Evolutionary conservation across 2,113 vertebrate species (phyloP), one percentile per base, ranked within the genome.

Genomic region (Lepus europaeus): DNA sequence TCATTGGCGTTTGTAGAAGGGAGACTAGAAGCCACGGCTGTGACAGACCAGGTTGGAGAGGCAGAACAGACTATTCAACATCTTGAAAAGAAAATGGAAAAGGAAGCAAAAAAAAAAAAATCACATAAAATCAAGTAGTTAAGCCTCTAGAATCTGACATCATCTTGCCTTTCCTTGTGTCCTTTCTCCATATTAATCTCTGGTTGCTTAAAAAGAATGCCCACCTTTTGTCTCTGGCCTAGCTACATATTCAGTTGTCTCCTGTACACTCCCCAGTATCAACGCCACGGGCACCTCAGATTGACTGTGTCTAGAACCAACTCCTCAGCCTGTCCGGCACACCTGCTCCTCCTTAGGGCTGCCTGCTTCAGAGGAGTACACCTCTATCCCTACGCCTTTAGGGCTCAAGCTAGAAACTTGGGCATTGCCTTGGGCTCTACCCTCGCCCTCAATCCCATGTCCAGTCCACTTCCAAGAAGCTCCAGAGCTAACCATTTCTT

Each of bases 21-120:
- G 76, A 92, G 85, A 70, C 6, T 49, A 49, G 31, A 36, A 85
- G 93, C 20, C 80, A 93, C 36, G 74, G 81, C 56, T 45, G 17
- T 33, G 36, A 49, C 64, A 77, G 56, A 86, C n/a, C 56, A 89
- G 33, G 51, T 56, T 22, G 22, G 31, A 95, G 70, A 89, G n/a
- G 36, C 31, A 96, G 85, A 87, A 96, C 74, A 74, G 76, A 90
- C 59, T 79, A 33, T 53, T 79, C 3, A 51, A 56, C 49, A 69
- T 83, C 80, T 89, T 82, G 17, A 88, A 92, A 78, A 87, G 9
- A 33, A 91, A 53, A 68, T 66, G 11, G 88, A 25, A 22, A 80
- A 88, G n/a, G 39, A 89, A 61, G 56, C 33, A 6, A 63, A 29
- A 84, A 87, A 6, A 63, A 29, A 85, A 87, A 69, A 13, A 31